Conservation (phyloP, 2,888 invertebrate species). For the Rhimphoctona megacephalus region DNA sequence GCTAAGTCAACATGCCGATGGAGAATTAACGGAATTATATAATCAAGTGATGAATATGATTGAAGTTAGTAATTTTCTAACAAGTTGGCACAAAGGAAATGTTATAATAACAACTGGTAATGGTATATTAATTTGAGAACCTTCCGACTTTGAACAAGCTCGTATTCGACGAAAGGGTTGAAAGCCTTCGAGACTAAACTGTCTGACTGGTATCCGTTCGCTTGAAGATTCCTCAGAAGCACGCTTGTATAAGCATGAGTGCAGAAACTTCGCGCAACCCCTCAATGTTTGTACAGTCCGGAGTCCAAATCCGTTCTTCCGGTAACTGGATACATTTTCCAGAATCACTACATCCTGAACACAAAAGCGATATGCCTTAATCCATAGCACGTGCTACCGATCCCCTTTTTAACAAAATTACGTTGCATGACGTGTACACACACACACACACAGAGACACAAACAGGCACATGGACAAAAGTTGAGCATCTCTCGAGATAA, state of each 20-base stretch:
- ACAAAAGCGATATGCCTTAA: conserved; percentile 49
- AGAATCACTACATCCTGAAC: conserved; percentile 48
- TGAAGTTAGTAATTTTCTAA: neutral
- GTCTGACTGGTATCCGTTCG: conserved; percentile 34
- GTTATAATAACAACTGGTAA: neutral
- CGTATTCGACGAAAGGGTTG: conserved; percentile 33
- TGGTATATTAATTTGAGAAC: conserved; percentile 29
- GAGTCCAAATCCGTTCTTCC: conserved; percentile 58
- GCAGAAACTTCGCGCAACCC: conserved; percentile 51
- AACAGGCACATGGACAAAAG: neutral
- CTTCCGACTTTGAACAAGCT: conserved; percentile 16
- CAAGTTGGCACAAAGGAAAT: neutral
- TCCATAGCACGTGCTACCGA: conserved; percentile 53
- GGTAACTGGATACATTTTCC: conserved; percentile 61
- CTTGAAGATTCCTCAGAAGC: conserved; percentile 58
- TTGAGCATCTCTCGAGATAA: conserved; percentile 52
- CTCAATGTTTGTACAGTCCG: conserved; percentile 37
- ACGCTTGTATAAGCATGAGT: conserved; percentile 19
- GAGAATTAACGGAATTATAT: neutral
- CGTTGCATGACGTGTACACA: neutral
- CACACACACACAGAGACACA: neutral
- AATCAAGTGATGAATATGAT: neutral
- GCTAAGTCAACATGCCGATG: neutral
- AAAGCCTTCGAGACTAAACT: conserved; percentile 46
- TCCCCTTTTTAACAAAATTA: conserved; percentile 35